phyloP scores from a whole-genome alignment of 2,888 invertebrate genomes.

The Caenorhabditis sp. region DNA sequence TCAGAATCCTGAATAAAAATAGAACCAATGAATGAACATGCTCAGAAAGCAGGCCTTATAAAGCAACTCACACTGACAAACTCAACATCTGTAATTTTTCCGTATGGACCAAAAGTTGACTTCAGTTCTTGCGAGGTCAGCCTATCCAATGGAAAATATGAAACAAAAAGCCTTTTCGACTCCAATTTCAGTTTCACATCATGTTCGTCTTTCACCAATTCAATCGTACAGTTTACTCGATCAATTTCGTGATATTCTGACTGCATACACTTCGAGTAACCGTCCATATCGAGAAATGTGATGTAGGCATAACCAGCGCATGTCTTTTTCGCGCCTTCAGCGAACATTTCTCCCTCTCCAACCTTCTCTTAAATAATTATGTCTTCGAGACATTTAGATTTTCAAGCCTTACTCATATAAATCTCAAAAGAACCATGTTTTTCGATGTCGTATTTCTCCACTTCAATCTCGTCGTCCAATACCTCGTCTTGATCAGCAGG shows the following conservation, averaged over 20 bases:
- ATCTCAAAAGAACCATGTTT: conserved; percentile 46
- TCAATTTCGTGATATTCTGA: conserved; percentile 42
- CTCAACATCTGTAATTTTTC: conserved; percentile 64
- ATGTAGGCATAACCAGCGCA: conserved; percentile 59
- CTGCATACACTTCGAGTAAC: conserved; percentile 47
- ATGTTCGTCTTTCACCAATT: conserved; percentile 29
- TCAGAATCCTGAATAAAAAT: conserved; percentile 48
- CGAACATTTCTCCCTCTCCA: conserved; percentile 48
- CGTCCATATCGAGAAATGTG: conserved; percentile 52
- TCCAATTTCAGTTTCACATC: conserved; percentile 25
- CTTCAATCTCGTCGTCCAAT: conserved; percentile 47
- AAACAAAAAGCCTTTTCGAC: conserved; percentile 62
- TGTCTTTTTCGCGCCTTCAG: not conserved
- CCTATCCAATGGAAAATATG: conserved; percentile 49
- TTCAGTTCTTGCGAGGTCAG: conserved; percentile 54
- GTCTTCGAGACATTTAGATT: not conserved
- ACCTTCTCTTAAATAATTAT: conserved; percentile 42
- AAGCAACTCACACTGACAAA: conserved; percentile 62
- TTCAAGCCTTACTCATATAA: conserved; percentile 53
- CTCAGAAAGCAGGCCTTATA: too few species aligned
- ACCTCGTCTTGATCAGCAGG: not conserved
- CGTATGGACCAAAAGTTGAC: conserved; percentile 46
- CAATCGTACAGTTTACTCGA: conserved; percentile 35
- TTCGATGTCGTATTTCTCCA: conserved; percentile 31
- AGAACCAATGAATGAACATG: too few species aligned